Conservation (phyloP, 2,113 vertebrate species). For the Phylloscopus trochiloides region DNA sequence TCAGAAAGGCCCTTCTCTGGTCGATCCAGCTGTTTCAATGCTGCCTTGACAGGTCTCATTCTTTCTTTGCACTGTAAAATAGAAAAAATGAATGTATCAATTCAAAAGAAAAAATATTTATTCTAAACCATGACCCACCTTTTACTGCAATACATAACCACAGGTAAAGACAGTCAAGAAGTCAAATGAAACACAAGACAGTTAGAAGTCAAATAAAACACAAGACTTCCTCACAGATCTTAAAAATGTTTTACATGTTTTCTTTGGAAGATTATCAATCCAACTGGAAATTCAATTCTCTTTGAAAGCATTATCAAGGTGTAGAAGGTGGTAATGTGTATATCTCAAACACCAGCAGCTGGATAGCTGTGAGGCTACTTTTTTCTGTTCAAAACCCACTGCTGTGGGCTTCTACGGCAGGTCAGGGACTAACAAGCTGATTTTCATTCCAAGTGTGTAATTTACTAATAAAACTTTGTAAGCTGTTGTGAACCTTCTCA, state of each 20-base stretch:
- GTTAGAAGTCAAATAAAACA: not conserved
- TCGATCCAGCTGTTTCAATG: slow-evolving; percentile 94
- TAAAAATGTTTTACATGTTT: not conserved
- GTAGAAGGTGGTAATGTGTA: not conserved
- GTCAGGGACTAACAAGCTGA: not conserved
- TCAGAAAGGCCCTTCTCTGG: slow-evolving; percentile 98
- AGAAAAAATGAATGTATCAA: not conserved
- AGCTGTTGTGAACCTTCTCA: not conserved
- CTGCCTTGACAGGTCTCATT: slow-evolving; percentile 97
- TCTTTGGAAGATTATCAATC: not conserved
- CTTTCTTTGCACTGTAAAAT: slow-evolving; percentile 92
- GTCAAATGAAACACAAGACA: not conserved
- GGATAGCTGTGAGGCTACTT: not conserved
- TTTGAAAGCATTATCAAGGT: not conserved
- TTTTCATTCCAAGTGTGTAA: not conserved
- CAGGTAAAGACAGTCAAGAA: not conserved
- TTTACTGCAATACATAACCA: not conserved
- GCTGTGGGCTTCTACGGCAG: not conserved
- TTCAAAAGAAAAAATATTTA: not conserved
- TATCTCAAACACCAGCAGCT: not conserved
- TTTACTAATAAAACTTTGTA: not conserved
- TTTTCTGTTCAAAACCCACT: not conserved
- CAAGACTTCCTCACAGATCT: not conserved
- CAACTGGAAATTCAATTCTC: not conserved
- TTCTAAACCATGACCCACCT: not conserved